phyloP scores from a whole-genome alignment of 1,140 invertebrate genomes.

The Aphelenchoides avenae region DNA sequence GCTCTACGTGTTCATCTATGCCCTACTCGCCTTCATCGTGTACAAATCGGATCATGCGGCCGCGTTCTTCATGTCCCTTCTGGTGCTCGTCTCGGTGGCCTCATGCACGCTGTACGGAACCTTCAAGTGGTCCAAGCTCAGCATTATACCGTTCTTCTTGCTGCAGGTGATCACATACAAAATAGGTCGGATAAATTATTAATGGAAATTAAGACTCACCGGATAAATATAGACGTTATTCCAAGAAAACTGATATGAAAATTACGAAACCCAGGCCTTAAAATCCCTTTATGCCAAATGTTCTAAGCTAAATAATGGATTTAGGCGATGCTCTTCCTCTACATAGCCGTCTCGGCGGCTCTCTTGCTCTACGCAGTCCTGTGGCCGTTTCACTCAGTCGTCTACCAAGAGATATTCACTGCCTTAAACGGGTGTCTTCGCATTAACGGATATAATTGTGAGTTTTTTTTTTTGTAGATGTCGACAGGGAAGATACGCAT shows the following conservation, averaged over 20 bases:
- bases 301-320: conserved; percentile 6
- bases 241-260: background rate
- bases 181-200: too few species aligned
- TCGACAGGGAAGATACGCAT: background rate
- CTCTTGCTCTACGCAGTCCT: conserved; percentile 20
- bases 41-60: conserved; percentile 44
- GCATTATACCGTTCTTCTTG: conserved; percentile 43
- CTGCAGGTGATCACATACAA: conserved; percentile 34
- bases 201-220: too few species aligned
- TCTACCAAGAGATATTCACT: conserved; percentile 18
- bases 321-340: conserved; percentile 35
- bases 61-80: conserved; percentile 32
- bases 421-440: conserved; percentile 9
- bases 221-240: too few species aligned
- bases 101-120: conserved; percentile 36
- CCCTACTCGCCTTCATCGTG: conserved; percentile 21
- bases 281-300: background rate
- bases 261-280: background rate
- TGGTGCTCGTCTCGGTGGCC: conserved; percentile 34
- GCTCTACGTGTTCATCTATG: conserved; percentile 18
- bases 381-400: conserved; percentile 6
- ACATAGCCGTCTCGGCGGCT: conserved; percentile 28
- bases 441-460: conserved; percentile 7
- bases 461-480: background rate
- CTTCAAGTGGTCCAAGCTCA: conserved; percentile 42